Evolutionary conservation across 2,113 vertebrate species (phyloP).

Genomic region (Plecturocebus donacophilus): DNA sequence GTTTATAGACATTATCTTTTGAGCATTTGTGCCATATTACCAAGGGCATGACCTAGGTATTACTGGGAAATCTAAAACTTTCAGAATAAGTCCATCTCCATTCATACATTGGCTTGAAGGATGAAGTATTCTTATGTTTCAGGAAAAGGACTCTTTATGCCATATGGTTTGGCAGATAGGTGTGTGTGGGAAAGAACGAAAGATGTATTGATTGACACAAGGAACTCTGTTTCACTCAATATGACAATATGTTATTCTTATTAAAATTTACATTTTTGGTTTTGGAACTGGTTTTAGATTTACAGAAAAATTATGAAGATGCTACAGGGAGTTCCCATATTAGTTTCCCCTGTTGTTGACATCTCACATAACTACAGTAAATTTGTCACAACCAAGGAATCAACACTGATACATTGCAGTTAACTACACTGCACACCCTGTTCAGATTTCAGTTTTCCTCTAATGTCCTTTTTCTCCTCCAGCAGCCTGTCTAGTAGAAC

Average conservation of each 20-base stretch:
- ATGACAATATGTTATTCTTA: neutral
- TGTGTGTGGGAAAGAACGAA: neutral
- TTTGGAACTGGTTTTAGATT: neutral
- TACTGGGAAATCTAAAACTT: conserved; percentile 57
- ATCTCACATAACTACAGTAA: neutral
- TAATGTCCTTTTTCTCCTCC: neutral
- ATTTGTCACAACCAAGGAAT: neutral
- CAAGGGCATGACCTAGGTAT: conserved; percentile 40
- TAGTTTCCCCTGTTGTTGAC: neutral
- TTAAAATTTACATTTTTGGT: neutral
- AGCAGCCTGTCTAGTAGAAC: neutral
- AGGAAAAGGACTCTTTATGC: conserved; percentile 24
- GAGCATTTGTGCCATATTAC: conserved; percentile 2
- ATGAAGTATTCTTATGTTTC: neutral
- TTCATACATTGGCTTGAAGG: conserved; percentile 11
- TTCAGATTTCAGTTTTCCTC: neutral
- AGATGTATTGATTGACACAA: neutral
- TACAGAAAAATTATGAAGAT: neutral
- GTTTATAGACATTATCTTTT: conserved; percentile 56
- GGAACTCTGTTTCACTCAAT: neutral
- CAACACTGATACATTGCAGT: neutral
- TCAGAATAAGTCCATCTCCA: neutral
- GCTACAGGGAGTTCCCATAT: neutral
- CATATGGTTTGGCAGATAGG: neutral
- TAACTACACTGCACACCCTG: neutral